Conservation (phyloP, 2,888 invertebrate species). For the Lamproptera curius region DNA sequence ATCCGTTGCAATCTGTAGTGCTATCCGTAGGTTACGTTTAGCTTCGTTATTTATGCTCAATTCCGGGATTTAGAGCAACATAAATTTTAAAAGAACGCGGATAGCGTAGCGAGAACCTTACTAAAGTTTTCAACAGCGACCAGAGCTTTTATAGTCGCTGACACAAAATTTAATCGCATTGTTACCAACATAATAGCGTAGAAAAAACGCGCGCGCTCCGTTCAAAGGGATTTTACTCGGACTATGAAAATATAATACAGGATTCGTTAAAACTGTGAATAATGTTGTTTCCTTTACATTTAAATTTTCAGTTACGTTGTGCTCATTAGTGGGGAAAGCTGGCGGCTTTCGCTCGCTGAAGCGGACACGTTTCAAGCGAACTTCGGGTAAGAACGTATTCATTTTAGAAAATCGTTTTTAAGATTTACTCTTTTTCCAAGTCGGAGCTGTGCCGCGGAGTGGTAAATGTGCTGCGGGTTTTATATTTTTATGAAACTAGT, state of each 20-base stretch:
- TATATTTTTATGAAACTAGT: constrained; percentile 30
- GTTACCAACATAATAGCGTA: constrained; percentile 1
- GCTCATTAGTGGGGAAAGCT: constrained; percentile 59
- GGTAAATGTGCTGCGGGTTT: no score
- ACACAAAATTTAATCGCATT: constrained; percentile 4
- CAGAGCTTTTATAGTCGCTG: neutral
- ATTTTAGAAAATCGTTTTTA: constrained; percentile 18
- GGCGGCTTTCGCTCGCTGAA: constrained; percentile 46
- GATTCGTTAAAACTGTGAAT: constrained; percentile 26
- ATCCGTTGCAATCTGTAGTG: neutral
- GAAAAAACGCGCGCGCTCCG: neutral
- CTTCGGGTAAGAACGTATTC: constrained; percentile 53
- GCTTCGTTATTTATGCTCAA: constrained; percentile 11
- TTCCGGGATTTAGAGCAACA: constrained; percentile 7
- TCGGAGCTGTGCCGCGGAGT: no score
- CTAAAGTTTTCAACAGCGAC: constrained; percentile 1
- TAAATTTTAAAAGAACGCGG: constrained; percentile 11
- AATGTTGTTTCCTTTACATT: constrained; percentile 30
- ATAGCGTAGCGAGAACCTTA: constrained; percentile 3
- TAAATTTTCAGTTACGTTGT: constrained; percentile 55
- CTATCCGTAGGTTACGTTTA: constrained; percentile 2
- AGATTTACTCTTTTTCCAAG: neutral
- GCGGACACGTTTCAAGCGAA: constrained; percentile 63
- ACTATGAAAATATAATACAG: constrained; percentile 11
- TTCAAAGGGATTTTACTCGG: constrained; percentile 10